phyloP scores from a whole-genome alignment of 2,113 vertebrate genomes.

The Delphinus delphis region DNA sequence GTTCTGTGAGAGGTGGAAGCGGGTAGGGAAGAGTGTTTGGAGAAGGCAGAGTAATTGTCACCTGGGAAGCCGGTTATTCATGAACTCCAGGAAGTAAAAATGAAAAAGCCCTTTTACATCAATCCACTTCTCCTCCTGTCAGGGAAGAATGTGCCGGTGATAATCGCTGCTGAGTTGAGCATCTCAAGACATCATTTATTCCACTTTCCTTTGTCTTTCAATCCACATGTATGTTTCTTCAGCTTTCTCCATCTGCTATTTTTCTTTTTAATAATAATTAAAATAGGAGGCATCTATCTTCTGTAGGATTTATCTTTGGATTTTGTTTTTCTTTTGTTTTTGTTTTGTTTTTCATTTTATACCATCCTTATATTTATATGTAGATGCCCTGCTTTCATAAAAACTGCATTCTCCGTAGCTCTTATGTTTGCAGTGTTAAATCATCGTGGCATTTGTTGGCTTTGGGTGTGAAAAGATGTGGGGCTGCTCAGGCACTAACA shows the following conservation, averaged over 20 bases:
- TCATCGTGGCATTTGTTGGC: background rate
- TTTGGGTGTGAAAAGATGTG: background rate
- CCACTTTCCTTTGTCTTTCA: constrained; percentile 47
- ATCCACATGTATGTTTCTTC: background rate
- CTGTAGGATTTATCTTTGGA: background rate
- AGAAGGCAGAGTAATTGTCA: constrained; percentile 57
- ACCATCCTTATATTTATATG: background rate
- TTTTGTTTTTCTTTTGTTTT: background rate
- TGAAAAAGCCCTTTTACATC: constrained; percentile 53
- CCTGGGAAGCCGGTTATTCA: constrained; percentile 58
- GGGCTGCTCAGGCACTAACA: background rate
- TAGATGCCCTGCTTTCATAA: constrained; percentile 16
- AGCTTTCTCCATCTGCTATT: constrained; percentile 17
- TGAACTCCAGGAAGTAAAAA: constrained; percentile 55
- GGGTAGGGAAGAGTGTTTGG: background rate
- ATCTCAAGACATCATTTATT: background rate
- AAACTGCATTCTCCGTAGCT: background rate
- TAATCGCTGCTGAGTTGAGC: background rate
- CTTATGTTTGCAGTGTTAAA: background rate
- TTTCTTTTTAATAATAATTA: constrained; percentile 35
- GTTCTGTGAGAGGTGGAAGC: background rate
- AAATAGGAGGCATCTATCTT: background rate
- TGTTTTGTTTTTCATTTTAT: background rate
- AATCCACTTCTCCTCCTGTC: background rate
- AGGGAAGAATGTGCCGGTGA: background rate